phyloP scores from a whole-genome alignment of 2,113 vertebrate species.

The Engraulis encrasicolus region DNA sequence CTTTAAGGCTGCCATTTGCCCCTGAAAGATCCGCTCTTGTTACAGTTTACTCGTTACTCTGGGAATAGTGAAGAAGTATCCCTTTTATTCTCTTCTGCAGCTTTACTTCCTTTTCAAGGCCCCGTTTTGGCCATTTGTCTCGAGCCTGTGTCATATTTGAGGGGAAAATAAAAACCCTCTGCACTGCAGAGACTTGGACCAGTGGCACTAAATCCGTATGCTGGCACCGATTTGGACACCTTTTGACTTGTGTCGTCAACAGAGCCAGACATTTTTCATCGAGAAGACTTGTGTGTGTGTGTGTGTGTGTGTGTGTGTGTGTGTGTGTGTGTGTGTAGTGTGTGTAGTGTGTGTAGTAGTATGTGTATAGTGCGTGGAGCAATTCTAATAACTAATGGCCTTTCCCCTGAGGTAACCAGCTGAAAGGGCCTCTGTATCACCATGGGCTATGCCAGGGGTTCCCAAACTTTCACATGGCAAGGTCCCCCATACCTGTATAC shows the following conservation, averaged over 20 bases:
- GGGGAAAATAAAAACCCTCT: no score
- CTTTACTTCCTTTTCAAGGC: no score
- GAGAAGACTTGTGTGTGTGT: background rate
- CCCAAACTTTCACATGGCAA: no score
- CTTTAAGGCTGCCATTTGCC: constrained; percentile 29
- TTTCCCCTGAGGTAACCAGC: background rate
- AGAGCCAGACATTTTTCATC: background rate
- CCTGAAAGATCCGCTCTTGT: constrained; percentile 59
- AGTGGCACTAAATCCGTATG: background rate
- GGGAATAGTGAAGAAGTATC: background rate
- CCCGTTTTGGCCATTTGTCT: no score
- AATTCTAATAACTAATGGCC: background rate
- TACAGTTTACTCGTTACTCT: constrained; percentile 13
- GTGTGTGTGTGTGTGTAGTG: no score
- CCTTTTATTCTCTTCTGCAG: no score
- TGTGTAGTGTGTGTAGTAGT: no score
- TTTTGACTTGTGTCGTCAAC: background rate
- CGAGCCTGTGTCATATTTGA: no score
- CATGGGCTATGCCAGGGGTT: no score
- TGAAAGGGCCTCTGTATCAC: background rate
- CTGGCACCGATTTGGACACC: background rate
- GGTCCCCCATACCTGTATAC: no score
- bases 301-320: no score
- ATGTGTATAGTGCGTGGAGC: no score
- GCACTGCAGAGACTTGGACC: background rate